Percentiles rank a stretch among this genome's conserved stretches.
Evolutionary conservation across 2,113 vertebrate species (phyloP).

Genomic region (Tichodroma muraria): DNA sequence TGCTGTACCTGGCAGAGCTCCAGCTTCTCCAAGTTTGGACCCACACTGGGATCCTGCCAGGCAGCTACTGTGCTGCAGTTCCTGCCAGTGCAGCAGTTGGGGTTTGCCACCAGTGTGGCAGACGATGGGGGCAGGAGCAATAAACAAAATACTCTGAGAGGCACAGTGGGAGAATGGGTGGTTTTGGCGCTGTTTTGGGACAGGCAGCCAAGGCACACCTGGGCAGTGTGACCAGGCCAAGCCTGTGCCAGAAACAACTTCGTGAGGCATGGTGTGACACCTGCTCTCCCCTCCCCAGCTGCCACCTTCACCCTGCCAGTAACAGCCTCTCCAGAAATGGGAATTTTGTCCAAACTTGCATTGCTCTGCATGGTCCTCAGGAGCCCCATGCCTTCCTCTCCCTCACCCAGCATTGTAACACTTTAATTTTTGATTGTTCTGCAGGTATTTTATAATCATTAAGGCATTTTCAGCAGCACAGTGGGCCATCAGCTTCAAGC

Average conservation of each 20-base stretch:
- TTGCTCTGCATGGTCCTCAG: neutral
- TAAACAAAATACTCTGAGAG: neutral
- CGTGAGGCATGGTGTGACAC: neutral
- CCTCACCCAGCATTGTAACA: neutral
- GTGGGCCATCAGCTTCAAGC: neutral
- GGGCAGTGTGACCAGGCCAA: neutral
- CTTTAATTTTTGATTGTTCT: neutral
- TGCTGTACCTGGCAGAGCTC: neutral
- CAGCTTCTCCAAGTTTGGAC: neutral
- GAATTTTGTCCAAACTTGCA: neutral
- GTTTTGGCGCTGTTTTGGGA: neutral
- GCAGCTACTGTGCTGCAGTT: neutral
- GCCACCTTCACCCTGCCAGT: neutral
- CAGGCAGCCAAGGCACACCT: neutral
- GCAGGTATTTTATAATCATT: neutral
- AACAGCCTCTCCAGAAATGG: neutral
- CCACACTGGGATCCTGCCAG: neutral
- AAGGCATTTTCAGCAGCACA: neutral
- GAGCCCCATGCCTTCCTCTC: neutral
- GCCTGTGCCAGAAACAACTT: neutral
- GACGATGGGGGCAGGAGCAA: neutral
- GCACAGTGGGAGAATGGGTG: neutral
- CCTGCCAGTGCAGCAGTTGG: neutral
- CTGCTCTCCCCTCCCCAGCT: neutral
- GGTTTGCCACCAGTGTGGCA: neutral